Evolutionary conservation across 2,113 vertebrate species (phyloP), one percentile per base, ranked within the genome.

Genomic region (Serilophus lunatus): DNA sequence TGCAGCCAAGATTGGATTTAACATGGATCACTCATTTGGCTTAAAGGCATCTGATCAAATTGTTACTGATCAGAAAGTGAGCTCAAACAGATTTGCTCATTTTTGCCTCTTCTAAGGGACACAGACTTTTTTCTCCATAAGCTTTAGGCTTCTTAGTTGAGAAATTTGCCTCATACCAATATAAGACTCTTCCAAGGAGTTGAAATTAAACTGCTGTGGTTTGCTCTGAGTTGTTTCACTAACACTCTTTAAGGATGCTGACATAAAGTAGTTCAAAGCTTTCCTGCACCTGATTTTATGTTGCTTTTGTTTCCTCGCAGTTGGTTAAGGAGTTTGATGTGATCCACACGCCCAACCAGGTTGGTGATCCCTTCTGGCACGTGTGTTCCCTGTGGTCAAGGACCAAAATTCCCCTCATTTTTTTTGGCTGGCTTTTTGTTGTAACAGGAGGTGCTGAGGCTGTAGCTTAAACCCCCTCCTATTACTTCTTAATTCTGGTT

Each of bases 301-400:
- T 50, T 93, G n/a, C 44, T 19, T 96, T 61, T 96, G n/a, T 92
- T 96, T 70, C 53, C 38, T 97, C 96, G 24, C 90, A 97, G 97
- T 90, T 97, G 97, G 97, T 97, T 49, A 97, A 97, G 96, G 97
- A 97, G 95, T 97, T 97, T 86, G 97, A 97, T 6, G 96, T 97
- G 95, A 97, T 97, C 95, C 97, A 97, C 92, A 96, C 97, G 57
- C 96, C 97, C 83, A 97, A 82, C 94, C 97, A 97, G 97, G 97
- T 97, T 90, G 56, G 97, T 97, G 88, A 91, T 44, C 74, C 74
- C n/a, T 64, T 36, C 33, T 57, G 56, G 47, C 31, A 1, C 20
- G 38, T 71, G 15, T 4, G 4, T 54, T 54, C 26, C 38, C 45
- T 47, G n/a, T 40, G 4, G 7, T 3, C 70, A 33, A 23, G 79